phyloP scores from a whole-genome alignment of 2,113 vertebrate genomes.

The Neolamprologus longior region DNA sequence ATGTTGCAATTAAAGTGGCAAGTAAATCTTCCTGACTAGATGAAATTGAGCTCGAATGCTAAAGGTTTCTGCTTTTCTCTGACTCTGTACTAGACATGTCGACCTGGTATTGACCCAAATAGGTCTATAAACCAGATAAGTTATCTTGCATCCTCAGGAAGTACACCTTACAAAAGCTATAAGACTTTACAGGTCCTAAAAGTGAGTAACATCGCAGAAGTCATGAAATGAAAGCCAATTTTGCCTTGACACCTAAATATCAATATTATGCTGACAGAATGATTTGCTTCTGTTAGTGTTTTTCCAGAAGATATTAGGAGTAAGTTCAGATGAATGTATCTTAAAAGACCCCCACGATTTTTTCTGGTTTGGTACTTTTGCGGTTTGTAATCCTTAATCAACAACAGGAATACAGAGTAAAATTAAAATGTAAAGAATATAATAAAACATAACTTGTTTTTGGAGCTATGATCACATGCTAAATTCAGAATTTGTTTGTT shows the following conservation, averaged over 20 bases:
- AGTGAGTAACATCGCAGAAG: neutral
- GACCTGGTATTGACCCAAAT: slow-evolving; percentile 32
- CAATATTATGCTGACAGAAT: neutral
- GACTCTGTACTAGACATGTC: slow-evolving; percentile 5
- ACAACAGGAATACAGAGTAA: neutral
- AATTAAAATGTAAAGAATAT: neutral
- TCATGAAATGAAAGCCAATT: neutral
- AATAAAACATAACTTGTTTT: neutral
- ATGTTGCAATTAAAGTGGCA: slow-evolving; percentile 12
- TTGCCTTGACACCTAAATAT: neutral
- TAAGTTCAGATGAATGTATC: neutral
- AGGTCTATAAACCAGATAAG: slow-evolving; percentile 45
- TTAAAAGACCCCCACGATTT: neutral
- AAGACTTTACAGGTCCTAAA: slow-evolving; percentile 7
- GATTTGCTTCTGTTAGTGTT: neutral
- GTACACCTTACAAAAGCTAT: slow-evolving; percentile 9
- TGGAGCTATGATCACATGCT: neutral
- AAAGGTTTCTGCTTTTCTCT: slow-evolving; percentile 34
- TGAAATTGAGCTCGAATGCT: slow-evolving; percentile 7
- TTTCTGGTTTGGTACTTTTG: neutral
- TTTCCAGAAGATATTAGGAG: neutral
- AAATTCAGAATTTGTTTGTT: neutral
- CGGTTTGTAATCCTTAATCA: neutral
- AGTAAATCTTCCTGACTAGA: slow-evolving; percentile 18
- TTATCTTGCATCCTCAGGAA: slow-evolving; percentile 49